A percentile compares a stretch with the other conserved stretches of the same genome.
Conservation (phyloP, 2,113 vertebrate genomes). For the Scopus umbretta region DNA sequence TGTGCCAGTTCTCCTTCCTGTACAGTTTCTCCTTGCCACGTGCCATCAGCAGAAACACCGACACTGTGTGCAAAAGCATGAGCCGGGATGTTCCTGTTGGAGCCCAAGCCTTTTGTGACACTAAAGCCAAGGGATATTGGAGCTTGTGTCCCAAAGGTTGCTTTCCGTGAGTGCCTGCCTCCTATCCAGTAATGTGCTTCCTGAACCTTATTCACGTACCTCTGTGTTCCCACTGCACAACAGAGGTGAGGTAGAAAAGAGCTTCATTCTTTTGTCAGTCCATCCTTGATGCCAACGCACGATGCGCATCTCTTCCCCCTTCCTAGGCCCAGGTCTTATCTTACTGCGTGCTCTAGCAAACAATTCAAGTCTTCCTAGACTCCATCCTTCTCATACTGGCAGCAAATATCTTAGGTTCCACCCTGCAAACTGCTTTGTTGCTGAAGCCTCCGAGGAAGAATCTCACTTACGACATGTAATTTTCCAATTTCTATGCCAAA, state of each 20-base stretch:
- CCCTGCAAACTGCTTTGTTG: not conserved
- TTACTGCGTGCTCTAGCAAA: not conserved
- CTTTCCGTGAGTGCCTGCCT: not conserved
- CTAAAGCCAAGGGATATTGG: not conserved
- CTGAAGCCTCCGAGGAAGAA: not conserved
- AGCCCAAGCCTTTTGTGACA: not conserved
- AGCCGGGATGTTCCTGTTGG: not conserved
- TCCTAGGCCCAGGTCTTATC: not conserved
- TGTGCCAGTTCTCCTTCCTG: not conserved
- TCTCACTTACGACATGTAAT: not conserved
- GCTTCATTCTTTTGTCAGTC: not conserved
- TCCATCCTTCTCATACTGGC: not conserved
- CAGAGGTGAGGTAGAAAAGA: not conserved
- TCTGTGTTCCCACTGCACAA: not conserved
- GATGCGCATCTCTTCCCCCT: fast-evolving
- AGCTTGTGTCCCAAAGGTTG: fast-evolving
- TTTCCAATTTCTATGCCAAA: not conserved
- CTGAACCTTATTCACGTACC: not conserved
- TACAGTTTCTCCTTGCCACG: not conserved
- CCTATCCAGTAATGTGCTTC: fast-evolving
- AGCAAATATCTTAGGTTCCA: not conserved
- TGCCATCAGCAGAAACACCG: not conserved
- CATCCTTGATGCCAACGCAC: fast-evolving
- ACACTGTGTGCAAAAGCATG: not conserved
- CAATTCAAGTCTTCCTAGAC: not conserved